Base-by-base conservation (phyloP, 2,113 vertebrate species). In the Lonchura striata region DNA sequence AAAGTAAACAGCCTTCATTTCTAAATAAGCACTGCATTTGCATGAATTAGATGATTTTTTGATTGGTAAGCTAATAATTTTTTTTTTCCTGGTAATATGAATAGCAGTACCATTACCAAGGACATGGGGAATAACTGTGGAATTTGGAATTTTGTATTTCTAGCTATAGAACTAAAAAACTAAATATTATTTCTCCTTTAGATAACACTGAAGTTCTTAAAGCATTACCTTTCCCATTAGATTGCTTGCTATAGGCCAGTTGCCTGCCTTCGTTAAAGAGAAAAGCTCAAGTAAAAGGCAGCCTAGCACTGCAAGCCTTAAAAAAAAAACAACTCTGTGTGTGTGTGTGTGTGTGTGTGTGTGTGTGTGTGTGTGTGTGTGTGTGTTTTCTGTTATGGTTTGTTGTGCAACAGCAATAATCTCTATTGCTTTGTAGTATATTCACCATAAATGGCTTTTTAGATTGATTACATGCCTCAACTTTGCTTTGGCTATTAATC, bases 401-500 rank as follows among this genome's bases (percentile, higher is more conserved):
- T 96, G 95, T 91, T 95, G 91, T 96, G 87, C 90, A 88, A 96
- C 90, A 94, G 88, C 91, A 96, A 93, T 96, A 94, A 96, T 97
- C 88, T 95, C 91, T 92, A 90, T 90, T 96, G 92, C 95, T 97
- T 97, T 95, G 91, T 93, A 91, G 86, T 82, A 86, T 80, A 75
- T 63, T 85, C 68, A 84, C 82, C 95, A 89, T 93, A 95, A 97
- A 91, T 92, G 90, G 77, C 85, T 96, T 95, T 96, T 96, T 90
- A 96, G 93, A 97, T 96, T 97, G 95, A 97, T 97, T 97, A 95
- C 82, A 96, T 86, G 94, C 92, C 94, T 96, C 92, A 94, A 95
- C 89, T 95, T 94, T 95, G 95, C 94, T 96, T 94, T 96, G 95
- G 93, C 95, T 96, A 96, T 96, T 97, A 96, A 96, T 97, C 96